Conservation (phyloP, 2,797 vertebrate species). For the Amblyopsis hoosieri region DNA sequence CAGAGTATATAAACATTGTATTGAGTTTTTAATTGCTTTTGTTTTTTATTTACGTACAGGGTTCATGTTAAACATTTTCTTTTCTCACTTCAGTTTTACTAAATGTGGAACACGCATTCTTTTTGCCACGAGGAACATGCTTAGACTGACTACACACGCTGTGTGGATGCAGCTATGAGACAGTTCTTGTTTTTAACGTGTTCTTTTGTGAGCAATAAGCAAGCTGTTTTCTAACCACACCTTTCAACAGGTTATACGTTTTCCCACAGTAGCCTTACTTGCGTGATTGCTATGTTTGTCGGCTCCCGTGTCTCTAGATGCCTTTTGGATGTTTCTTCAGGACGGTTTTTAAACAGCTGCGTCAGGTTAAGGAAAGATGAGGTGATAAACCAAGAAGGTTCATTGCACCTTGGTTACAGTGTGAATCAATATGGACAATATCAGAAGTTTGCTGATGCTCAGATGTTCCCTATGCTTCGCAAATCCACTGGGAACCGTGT, state of each 20-base stretch:
- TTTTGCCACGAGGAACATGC: constrained; percentile 10
- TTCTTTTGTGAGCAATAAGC: no score
- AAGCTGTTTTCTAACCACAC: no score
- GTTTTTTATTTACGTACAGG: constrained; percentile 27
- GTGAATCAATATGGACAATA: no score
- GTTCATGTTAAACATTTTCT: constrained; percentile 32
- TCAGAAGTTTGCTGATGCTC: no score
- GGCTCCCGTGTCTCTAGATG: constrained; percentile 2
- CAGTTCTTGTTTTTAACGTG: neutral
- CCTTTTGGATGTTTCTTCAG: neutral
- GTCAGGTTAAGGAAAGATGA: neutral
- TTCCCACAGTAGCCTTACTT: neutral
- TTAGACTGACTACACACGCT: neutral
- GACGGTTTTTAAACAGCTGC: no score
- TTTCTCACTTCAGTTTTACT: constrained; percentile 19
- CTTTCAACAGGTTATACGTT: neutral
- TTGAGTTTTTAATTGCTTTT: constrained; percentile 14
- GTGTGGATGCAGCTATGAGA: neutral
- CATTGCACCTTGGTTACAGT: no score
- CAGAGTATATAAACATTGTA: constrained; percentile 29
- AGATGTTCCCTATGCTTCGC: no score
- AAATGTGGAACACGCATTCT: constrained; percentile 42
- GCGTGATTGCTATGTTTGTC: neutral
- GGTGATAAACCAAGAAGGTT: no score
- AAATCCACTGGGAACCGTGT: no score